Conservation (phyloP, 2,797 vertebrate genomes). For the Sylvilagus floridanus region DNA sequence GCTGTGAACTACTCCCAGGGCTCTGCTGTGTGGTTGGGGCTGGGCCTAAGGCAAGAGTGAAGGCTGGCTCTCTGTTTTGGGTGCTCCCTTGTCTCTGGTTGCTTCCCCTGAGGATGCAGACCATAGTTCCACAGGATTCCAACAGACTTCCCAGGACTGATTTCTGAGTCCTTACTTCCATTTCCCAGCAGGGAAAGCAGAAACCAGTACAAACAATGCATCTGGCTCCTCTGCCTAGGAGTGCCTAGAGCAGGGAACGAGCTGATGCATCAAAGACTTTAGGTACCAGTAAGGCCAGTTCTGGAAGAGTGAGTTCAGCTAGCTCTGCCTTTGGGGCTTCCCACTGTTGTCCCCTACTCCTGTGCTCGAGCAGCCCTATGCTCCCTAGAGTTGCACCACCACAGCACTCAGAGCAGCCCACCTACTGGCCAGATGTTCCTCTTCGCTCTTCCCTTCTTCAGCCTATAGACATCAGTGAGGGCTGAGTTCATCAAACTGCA, state of each 20-base stretch:
- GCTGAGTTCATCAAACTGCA: rapidly evolving
- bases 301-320: not conserved
- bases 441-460: not conserved
- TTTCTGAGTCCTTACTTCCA: not conserved
- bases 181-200: not conserved
- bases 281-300: not conserved
- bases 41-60: not conserved
- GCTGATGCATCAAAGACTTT: not conserved
- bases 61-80: too few species aligned
- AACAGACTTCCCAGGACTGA: not conserved
- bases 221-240: not conserved
- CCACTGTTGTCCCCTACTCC: not conserved
- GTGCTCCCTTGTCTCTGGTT: not conserved
- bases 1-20: not conserved
- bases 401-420: not conserved
- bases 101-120: rapidly evolving
- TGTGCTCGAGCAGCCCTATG: not conserved
- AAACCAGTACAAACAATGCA: not conserved
- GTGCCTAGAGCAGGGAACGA: not conserved
- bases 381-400: not conserved
- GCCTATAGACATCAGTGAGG: not conserved
- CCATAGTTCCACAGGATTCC: not conserved
- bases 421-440: not conserved
- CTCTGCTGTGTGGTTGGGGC: not conserved
- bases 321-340: not conserved